Base-by-base conservation (phyloP, 2,113 vertebrate species). In the Hippocampus barbouri region DNA sequence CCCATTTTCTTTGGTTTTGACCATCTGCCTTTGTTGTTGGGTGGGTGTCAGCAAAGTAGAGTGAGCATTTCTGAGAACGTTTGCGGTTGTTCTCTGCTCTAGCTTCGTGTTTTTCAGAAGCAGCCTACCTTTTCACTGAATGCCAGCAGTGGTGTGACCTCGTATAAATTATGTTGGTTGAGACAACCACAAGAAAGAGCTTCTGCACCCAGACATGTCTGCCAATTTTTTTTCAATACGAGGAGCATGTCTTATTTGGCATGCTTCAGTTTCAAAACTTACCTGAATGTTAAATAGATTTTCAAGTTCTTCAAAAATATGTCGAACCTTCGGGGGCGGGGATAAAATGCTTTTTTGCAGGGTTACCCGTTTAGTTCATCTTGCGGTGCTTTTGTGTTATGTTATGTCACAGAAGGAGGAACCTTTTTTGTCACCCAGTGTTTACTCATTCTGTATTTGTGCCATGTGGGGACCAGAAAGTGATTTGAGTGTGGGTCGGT, bases 1-100 rank as follows among this genome's bases (percentile, higher is more conserved):
- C 27, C 1, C 25, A 27, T 54, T 56, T 69, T 69, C 10, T 38
- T 62, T 30, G 67, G 47, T 62, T 80, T 69, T 83, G 79, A 79
- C 83, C 81, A 80, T 81, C 74, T 84, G 79, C 77, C 77, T 81
- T 45, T 80, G 57, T 21, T 79, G 47, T 40, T 71, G 81, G 82
- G 85, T 84, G 87, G 85, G 84, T 71, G 83, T 82, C n/a, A 41
- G 72, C 23, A 12, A 78, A 15, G 8, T 82, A 51, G 34, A 38
- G 77, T 81, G 78, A 85, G 83, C 73, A 18, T 88, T 90, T 90
- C 87, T 90, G 65, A 89, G 89, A 89, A 90, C 68, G 20, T 66
- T 51, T 83, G 86, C 72, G 88, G 83, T 88, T 79, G 60, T 80
- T 85, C 60, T 79, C 11, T 74, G 60, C 63, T 60, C 3, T 2